A percentile compares a stretch with the other conserved stretches of the same genome.
Conservation (phyloP, 92 coral and sea anemone species). For the Bergia puertoricense region DNA sequence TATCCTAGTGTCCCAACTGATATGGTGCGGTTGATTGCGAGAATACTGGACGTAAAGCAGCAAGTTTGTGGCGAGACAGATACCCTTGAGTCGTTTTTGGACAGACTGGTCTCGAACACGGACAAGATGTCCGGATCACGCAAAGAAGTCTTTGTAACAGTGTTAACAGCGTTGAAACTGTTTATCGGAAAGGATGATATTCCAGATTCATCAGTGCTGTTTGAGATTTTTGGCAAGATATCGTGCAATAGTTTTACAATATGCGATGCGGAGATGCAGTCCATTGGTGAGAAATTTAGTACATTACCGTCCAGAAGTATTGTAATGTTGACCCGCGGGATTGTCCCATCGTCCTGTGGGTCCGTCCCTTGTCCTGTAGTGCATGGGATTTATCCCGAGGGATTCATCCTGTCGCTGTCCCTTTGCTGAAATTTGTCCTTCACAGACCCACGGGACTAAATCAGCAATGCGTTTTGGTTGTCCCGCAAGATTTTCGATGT, state of each 20-base stretch:
- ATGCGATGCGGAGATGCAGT: constrained; percentile 87
- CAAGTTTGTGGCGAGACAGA: constrained; percentile 1
- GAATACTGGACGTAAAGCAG: constrained; percentile 53
- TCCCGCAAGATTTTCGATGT: no score
- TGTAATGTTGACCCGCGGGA: no score
- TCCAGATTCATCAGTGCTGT: constrained; percentile 43
- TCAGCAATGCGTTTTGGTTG: no score
- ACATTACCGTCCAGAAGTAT: no score
- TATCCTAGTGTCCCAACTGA: constrained; percentile 81
- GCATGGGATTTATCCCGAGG: no score
- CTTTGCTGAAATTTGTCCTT: no score
- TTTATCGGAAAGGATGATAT: constrained; percentile 62
- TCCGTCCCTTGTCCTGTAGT: no score
- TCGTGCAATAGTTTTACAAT: constrained; percentile 91
- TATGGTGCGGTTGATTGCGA: constrained; percentile 71
- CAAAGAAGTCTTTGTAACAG: constrained; percentile 66
- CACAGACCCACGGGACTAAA: no score
- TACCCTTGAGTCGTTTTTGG: constrained; percentile 37
- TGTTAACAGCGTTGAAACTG: constrained; percentile 56
- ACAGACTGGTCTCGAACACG: constrained; percentile 68
- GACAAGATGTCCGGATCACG: constrained; percentile 57
- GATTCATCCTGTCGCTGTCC: no score
- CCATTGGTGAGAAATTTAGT: constrained; percentile 68
- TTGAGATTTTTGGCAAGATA: constrained; percentile 87
- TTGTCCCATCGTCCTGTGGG: no score